Evolutionary conservation across 53 echinoderm and acorn worm genomes (phyloP), one percentile per base, ranked within the genome.

Genomic region (Holothuria scabra): DNA sequence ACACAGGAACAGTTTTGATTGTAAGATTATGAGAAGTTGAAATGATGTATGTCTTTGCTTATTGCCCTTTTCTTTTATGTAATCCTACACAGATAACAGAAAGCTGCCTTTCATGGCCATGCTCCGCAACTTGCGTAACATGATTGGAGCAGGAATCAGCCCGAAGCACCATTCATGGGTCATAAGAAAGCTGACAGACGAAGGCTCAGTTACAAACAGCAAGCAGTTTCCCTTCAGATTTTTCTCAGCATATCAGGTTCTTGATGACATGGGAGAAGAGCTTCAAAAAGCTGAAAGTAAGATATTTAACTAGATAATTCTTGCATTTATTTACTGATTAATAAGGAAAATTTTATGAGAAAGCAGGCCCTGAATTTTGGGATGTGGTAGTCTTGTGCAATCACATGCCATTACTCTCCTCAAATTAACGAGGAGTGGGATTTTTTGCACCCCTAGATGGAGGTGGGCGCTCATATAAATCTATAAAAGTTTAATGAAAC

Each of bases 51-150:
- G 0, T 52, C 1, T 52, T 52, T 18, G 14, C 1, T 52, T 52
- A 18, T 52, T 16, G 52, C 3, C 41, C 52, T 52, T 52, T 18
- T 18, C 18, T 18, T 12, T 52, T 18, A 3, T 64, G 70, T 32
- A 35, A 35, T 33, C 38, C 18, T 67, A 65, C 14, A 21, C 74
- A 97, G 97, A 97, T 66, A 86, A 97, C 80, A 97, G 90, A 85
- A 97, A 97, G 82, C 90, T 97, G 13, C 97, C 97, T 5, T 97
- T 97, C 83, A 97, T 97, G 97, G 97, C 97, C 35, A 97, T 97
- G 97, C 80, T 97, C 78, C 86, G 97, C 2, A 97, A 97, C 86
- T 76, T 97, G 38, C 92, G 97, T 35, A 97, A 97, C 86, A 94
- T 97, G 97, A 84, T 94, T n/a, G 33, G 69, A 31, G 92, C 94